Evolutionary conservation across 2,888 invertebrate species (phyloP), one percentile per base, ranked within the genome.

Genomic region (Cancer borealis): DNA sequence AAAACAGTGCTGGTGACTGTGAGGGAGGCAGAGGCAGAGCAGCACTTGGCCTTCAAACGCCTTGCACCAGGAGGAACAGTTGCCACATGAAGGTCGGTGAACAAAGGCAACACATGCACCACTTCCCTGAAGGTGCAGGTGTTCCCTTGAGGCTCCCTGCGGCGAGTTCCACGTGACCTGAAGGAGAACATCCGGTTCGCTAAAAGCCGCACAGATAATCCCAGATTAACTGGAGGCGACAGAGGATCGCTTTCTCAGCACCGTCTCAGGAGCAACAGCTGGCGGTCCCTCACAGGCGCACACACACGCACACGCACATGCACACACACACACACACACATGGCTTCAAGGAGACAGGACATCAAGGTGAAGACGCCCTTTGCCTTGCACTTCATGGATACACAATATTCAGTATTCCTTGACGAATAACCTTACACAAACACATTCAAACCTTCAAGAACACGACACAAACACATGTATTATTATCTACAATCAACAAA

Each of bases 191-290:
- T 84, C 84, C 84, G 84, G 30, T 84, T 84, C 84, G 14, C 84
- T 84, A 84, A 84, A 84, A 84, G 84, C 84, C 84, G 30, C 84
- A 30, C 14, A 84, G 84, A 84, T 84, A 30, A 84, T 84, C 84
- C 84, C 84, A 84, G 84, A 84, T 84, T 84, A 84, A 84, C 30
- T 39, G 39, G 10, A 17, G 84, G 17, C 84, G 84, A 84, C 84
- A 84, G 39, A 30, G 84, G 39, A 84, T 39, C 84, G 84, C 84
- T 84, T 84, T 84, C 84, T 84, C 84, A 39, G 84, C 14, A 21
- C 14, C 39, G 84, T 39, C 84, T 84, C 84, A 39, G 84, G 39
- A 39, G 84, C 84, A 84, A 39, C 84, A 39, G 84, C 84, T 84
- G n/a, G 84, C 84, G 84, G 84, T 39, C 39, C 26, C 73, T 73